Percentiles rank a stretch among this genome's conserved stretches.
Conservation (phyloP, 2,888 invertebrate species). For the Eristalis tenax region DNA sequence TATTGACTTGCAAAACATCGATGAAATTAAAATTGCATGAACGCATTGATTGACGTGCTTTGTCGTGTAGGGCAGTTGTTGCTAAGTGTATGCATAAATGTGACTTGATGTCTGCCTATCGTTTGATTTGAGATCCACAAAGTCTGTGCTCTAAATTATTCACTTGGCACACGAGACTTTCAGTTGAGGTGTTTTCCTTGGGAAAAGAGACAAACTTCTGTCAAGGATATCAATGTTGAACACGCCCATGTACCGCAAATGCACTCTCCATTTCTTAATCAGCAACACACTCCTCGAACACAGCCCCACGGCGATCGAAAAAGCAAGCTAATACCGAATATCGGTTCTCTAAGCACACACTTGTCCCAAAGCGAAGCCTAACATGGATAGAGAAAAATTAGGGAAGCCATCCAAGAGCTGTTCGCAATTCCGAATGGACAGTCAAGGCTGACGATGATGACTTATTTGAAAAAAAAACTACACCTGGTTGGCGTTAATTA, state of each 20-base stretch:
- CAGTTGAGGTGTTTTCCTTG: not conserved
- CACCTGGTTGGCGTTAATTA: no score
- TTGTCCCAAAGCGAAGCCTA: not conserved
- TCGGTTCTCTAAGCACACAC: not conserved
- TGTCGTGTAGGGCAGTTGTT: not conserved
- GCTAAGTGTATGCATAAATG: not conserved
- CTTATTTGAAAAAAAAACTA: not conserved
- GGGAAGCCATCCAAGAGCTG: not conserved
- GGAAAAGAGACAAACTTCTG: no score
- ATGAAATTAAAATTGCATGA: conserved; percentile 15
- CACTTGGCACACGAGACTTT: not conserved
- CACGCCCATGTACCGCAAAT: no score
- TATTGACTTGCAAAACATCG: conserved; percentile 37
- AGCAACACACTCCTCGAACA: no score
- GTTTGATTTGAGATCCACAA: not conserved
- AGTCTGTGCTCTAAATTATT: not conserved
- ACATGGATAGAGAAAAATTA: not conserved
- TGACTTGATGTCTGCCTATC: not conserved
- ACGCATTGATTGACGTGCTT: not conserved
- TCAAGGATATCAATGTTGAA: no score
- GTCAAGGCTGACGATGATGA: not conserved
- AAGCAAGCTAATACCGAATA: not conserved
- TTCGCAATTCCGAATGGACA: not conserved
- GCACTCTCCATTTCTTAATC: no score
- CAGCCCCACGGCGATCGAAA: no score